phyloP scores from a whole-genome alignment of 2,888 invertebrate species.

The Trachelus stipa region DNA sequence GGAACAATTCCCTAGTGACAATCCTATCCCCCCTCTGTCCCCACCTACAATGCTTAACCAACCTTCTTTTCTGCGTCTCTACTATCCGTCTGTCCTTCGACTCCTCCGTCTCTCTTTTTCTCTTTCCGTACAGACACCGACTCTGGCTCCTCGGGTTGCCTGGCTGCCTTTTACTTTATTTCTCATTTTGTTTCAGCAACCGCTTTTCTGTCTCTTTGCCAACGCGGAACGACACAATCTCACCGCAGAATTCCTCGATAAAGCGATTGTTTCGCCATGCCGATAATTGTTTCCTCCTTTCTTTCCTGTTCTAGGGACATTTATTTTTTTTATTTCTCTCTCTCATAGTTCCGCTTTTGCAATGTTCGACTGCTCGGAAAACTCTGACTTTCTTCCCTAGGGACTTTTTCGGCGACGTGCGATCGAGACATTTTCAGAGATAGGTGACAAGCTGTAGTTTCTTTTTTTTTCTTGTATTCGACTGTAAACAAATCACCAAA shows the following conservation, averaged over 20 bases:
- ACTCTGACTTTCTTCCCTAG: neutral
- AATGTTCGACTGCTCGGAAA: neutral
- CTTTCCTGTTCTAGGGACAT: neutral
- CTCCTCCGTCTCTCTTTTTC: neutral
- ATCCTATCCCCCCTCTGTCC: neutral
- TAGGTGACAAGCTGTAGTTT: neutral
- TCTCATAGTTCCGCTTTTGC: neutral
- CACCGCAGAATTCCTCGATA: neutral
- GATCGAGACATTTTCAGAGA: neutral
- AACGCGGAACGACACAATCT: neutral
- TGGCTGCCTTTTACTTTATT: neutral
- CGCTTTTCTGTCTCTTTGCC: neutral
- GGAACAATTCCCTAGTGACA: neutral
- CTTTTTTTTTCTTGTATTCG: neutral
- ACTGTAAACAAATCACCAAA: neutral
- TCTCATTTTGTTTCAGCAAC: neutral
- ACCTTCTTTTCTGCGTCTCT: neutral
- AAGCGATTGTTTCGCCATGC: neutral
- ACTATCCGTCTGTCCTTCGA: neutral
- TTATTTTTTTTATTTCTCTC: neutral
- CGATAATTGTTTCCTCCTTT: neutral
- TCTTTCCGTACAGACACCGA: neutral
- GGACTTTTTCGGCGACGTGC: neutral
- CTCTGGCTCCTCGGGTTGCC: neutral
- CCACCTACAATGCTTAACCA: neutral